Conservation (phyloP, 2,888 invertebrate genomes). For the Drosophila parthenogenetica region DNA sequence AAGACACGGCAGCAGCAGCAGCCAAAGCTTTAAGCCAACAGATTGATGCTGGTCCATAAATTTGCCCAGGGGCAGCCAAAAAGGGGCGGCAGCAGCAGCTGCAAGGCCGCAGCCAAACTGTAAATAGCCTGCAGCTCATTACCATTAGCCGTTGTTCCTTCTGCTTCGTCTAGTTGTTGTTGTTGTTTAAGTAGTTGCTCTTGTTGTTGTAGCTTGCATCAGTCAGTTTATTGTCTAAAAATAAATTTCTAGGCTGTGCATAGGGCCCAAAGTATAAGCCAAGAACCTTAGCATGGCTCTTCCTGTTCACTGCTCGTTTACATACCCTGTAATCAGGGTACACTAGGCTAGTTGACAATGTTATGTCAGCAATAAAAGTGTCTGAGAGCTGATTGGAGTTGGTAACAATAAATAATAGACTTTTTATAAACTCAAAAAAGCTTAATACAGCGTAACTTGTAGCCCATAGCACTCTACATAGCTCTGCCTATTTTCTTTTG, state of each 20-base stretch:
- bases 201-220: slow-evolving; percentile 41
- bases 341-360: not conserved
- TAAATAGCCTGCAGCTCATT: slow-evolving; percentile 78
- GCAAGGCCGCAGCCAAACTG: slow-evolving; percentile 72
- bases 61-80: slow-evolving; percentile 47
- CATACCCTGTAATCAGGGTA: not conserved
- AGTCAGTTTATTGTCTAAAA: slow-evolving; percentile 73
- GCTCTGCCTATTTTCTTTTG: not conserved
- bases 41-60: slow-evolving; percentile 75
- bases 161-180: slow-evolving; percentile 23
- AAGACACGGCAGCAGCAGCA: slow-evolving; percentile 52
- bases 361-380: too few relatives aligned
- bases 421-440: not conserved
- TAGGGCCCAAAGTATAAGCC: slow-evolving; percentile 40
- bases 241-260: slow-evolving; percentile 58
- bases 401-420: too few relatives aligned
- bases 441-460: not conserved
- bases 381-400: too few relatives aligned
- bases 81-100: slow-evolving; percentile 29
- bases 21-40: slow-evolving; percentile 52
- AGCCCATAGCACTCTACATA: not conserved
- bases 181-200: slow-evolving; percentile 11
- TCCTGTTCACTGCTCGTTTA: slow-evolving; percentile 51
- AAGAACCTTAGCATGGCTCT: slow-evolving; percentile 34
- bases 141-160: slow-evolving; percentile 66